Evolutionary conservation across 2,888 invertebrate genomes (phyloP), one percentile per base, ranked within the genome.

Genomic region (Malachius bipustulatus): DNA sequence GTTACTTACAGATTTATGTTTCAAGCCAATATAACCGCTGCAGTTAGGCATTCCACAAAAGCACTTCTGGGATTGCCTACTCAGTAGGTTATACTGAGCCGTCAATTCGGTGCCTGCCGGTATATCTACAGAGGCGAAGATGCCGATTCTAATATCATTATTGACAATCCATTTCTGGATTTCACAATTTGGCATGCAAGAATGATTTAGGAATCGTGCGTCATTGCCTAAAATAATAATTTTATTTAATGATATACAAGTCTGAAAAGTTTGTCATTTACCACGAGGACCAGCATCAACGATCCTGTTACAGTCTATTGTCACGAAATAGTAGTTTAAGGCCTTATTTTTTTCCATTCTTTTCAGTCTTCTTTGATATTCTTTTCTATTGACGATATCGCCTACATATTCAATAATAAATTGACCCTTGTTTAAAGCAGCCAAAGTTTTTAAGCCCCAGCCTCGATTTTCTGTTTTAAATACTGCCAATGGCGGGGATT

Each of bases 391-490:
- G 40, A 96, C 87, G 38, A 97, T 63, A 60, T 97, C 96, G 1
- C 96, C 96, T 0, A 94, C 91, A 59, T 97, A 97, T 58, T 97
- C 96, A 43, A 90, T 85, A 2, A 97, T 79, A 65, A 96, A 96
- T 50, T 81, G 77, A 2, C 90, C 76, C 53, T 73, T 71, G 56
- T 69, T 73, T 30, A 96, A 75, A 30, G 75, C 69, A 26, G 77
- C 78, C 0, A 81, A 57, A 0, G 82, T 71, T 50, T 78, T 76
- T 3, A 96, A 68, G 0, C 89, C 89, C 84, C 93, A 96, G 0
- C 94, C 94, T 24, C 88, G 67, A 2, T 71, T 73, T 2, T 72
- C 69, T 0, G 91, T 88, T 42, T 77, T 70, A 46, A 75, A 72
- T 0, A 87, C 81, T 41, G 70, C 69, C 49, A 87, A 59, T 1